phyloP scores from a whole-genome alignment of 2,888 invertebrate genomes.

The Amaurobius ferox region DNA sequence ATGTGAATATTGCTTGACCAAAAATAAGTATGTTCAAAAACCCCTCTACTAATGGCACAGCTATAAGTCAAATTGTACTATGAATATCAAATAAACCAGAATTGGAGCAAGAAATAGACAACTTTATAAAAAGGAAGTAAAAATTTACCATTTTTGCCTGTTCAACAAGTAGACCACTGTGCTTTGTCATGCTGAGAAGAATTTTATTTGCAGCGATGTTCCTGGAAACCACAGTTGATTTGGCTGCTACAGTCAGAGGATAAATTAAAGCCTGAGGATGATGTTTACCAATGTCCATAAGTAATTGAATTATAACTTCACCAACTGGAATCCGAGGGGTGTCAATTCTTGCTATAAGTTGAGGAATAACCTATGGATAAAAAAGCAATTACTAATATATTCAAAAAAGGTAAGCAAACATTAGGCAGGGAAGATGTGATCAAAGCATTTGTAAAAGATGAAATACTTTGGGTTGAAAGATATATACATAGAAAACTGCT shows the following conservation, averaged over 20 bases:
- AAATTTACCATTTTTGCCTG: conserved; percentile 92
- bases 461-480: too few species aligned
- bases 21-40: too few species aligned
- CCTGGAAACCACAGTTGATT: conserved; percentile 90
- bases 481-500: too few species aligned
- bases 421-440: not conserved
- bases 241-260: conserved; percentile 97
- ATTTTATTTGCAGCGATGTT: conserved; percentile 96
- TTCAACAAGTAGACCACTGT: conserved; percentile 92
- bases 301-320: conserved; percentile 91
- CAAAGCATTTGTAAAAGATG: too few species aligned
- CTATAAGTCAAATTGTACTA: too few species aligned
- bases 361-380: conserved; percentile 89
- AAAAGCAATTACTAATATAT: not conserved
- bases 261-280: conserved; percentile 99
- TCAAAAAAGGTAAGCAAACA: not conserved
- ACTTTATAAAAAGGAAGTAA: not conserved
- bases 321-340: conserved; percentile 92
- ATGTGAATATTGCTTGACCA: too few species aligned
- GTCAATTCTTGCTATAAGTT: conserved; percentile 98
- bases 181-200: conserved; percentile 95
- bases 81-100: too few species aligned
- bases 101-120: too few species aligned
- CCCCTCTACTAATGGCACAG: too few species aligned
- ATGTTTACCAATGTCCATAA: conserved; percentile 97